Evolutionary conservation across 2,113 vertebrate genomes (phyloP), one percentile per base, ranked within the genome.

Genomic region (Gymnobelideus leadbeateri): DNA sequence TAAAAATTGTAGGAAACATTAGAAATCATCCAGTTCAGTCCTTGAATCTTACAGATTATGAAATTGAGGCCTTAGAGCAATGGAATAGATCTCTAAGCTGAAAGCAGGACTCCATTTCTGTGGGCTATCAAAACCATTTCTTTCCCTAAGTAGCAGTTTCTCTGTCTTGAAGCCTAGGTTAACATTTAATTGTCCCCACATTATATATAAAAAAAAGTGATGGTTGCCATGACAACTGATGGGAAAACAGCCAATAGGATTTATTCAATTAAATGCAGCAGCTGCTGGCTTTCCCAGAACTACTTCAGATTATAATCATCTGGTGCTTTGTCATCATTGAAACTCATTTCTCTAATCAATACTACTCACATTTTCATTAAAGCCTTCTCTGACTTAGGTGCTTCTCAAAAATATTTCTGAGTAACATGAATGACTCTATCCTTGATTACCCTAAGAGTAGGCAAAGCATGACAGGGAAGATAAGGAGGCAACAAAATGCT

Each of bases 191-290:
- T 95, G 77, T 89, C 49, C 89, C 89, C 77, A 25, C 92, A 55
- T 94, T 92, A 90, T 37, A 91, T 46, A n/a, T n/a, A n/a, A n/a
- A 92, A 51, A 96, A 91, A 89, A 28, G 25, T 55, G 31, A 92
- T 89, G 37, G 92, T 91, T 94, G 92, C 95, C 49, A 95, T 90
- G 93, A 96, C 92, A 94, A 96, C 94, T 55, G 47, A 96, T 91
- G 68, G 53, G 23, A 51, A 95, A 92, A 96, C 10, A 91, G 55
- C 23, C 50, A 47, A 50, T 50, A 89, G 51, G 25, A 94, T 46
- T 93, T 55, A 43, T 92, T 11, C 3, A 43, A 47, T 93, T 95
- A 94, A 93, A 91, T 95, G 52, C 90, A 43, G 51, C 50, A 93
- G 47, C 90, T 94, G 95, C 89, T 94, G 92, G 93, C 93, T 37